phyloP scores from a whole-genome alignment of 2,888 invertebrate genomes.

The Argyresthia goedartella region DNA sequence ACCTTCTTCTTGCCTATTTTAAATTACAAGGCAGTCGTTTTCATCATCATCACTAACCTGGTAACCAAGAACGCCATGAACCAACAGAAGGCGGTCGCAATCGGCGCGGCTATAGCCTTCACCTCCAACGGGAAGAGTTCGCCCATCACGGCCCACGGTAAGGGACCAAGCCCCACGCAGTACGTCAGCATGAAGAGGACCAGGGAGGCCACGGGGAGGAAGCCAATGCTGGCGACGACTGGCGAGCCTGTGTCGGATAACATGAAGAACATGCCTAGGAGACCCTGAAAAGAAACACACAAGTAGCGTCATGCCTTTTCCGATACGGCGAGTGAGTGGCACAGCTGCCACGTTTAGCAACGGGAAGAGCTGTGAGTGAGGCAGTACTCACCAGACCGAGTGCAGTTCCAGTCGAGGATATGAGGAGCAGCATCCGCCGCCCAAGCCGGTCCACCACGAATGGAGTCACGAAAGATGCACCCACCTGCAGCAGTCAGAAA shows the following conservation, averaged over 20 bases:
- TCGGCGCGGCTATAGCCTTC: slow-evolving; percentile 80
- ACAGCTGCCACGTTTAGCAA: too few relatives aligned
- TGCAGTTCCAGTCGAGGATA: slow-evolving; percentile 78
- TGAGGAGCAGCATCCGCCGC: slow-evolving; percentile 77
- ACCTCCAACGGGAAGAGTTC: slow-evolving; percentile 86
- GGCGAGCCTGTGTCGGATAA: slow-evolving; percentile 50
- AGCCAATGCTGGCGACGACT: slow-evolving; percentile 61
- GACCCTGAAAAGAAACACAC: slow-evolving; percentile 47
- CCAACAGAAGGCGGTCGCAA: slow-evolving; percentile 86
- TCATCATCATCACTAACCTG: slow-evolving; percentile 44
- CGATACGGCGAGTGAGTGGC: too few relatives aligned
- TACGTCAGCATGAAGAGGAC: slow-evolving; percentile 83
- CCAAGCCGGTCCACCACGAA: slow-evolving; percentile 84
- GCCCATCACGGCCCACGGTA: slow-evolving; percentile 87
- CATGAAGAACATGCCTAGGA: slow-evolving; percentile 75
- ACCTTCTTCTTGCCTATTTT: too few relatives aligned
- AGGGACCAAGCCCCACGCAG: slow-evolving; percentile 81
- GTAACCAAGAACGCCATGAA: slow-evolving; percentile 81
- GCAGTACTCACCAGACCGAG: slow-evolving; percentile 68
- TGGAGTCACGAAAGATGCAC: slow-evolving; percentile 79
- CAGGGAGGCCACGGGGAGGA: slow-evolving; percentile 80
- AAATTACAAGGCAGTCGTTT: too few relatives aligned
- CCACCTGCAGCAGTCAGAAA: slow-evolving; percentile 68
- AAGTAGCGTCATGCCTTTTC: too few relatives aligned
- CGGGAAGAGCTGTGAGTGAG: too few relatives aligned